Evolutionary conservation across 2,113 vertebrate species (phyloP), one percentile per base, ranked within the genome.

Genomic region (Amblyornis subalaris): DNA sequence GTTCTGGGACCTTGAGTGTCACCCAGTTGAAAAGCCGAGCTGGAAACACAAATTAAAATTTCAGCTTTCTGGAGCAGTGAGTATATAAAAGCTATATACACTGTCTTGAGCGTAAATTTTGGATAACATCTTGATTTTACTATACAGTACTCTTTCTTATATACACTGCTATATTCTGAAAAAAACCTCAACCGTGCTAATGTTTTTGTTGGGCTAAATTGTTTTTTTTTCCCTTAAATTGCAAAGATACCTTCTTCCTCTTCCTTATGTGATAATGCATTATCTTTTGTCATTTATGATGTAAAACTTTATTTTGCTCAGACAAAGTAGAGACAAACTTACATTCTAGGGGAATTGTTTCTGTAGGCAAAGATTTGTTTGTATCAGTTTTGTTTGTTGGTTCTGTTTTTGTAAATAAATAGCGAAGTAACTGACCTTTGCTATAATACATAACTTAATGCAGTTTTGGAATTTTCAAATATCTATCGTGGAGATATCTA

Each of bases 1-100:
- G 92, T 99, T 99, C 95, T 99, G 99, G 99, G 99, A 99, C 93
- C 95, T 99, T 73, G 99, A 99, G 89, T 99, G 98, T 93, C 98
- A 99, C 77, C 97, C 98, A 17, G 90, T 98, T 95, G 98, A 98
- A 75, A 98, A 98, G 60, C 98, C 98, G 22, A 98, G 98, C n/a
- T 97, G 97, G 88, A 99, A 99, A 90, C 97, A 98, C 62, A 98
- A 98, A 48, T 81, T 98, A 82, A 98, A 98, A 90, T 98, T 99
- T 93, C 99, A 99, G 33, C 98, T 99, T 66, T 99, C 97, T 96
- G 99, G 99, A 97, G 97, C 93, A 36, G 99, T 99, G 76, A 98
- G 98, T 97, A 64, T 84, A 61, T 77, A 70, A 91, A 85, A 62
- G 17, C 50, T 80, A 14, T 60, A 44, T 87, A 58, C 3, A 6